phyloP scores from a whole-genome alignment of 2,113 vertebrate genomes.

The Mystacornis crossleyi region DNA sequence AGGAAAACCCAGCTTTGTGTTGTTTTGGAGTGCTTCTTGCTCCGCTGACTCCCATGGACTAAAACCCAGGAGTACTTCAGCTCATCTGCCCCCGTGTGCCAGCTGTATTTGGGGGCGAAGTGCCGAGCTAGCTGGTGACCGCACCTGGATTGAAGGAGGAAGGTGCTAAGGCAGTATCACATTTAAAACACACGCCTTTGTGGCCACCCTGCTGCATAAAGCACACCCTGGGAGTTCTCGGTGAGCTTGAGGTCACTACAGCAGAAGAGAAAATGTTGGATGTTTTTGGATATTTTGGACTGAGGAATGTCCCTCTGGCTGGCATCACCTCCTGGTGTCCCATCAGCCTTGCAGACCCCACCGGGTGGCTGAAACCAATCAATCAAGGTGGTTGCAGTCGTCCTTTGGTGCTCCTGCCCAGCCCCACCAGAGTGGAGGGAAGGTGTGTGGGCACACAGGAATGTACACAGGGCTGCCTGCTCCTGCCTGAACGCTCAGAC shows the following conservation, averaged over 20 bases:
- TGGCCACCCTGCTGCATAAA: neutral
- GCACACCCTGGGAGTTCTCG: neutral
- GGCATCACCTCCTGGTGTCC: neutral
- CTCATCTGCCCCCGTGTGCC: neutral
- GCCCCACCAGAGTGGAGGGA: neutral
- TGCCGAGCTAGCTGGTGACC: neutral
- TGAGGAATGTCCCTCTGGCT: neutral
- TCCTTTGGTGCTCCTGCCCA: neutral
- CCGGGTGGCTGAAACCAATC: fast-evolving
- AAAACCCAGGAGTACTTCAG: neutral
- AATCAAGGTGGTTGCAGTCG: neutral
- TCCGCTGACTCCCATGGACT: fast-evolving
- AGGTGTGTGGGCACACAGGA: neutral
- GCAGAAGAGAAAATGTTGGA: neutral
- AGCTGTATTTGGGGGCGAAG: neutral
- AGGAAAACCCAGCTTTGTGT: neutral
- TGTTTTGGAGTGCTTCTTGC: neutral
- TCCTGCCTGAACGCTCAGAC: neutral
- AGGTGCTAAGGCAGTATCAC: neutral
- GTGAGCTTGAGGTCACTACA: fast-evolving
- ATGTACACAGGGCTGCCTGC: neutral
- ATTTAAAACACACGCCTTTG: fast-evolving
- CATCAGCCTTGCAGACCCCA: neutral
- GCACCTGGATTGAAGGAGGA: neutral
- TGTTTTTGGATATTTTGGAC: neutral